phyloP scores from a whole-genome alignment of 2,888 invertebrate species.

The Cremastinae sp. region DNA sequence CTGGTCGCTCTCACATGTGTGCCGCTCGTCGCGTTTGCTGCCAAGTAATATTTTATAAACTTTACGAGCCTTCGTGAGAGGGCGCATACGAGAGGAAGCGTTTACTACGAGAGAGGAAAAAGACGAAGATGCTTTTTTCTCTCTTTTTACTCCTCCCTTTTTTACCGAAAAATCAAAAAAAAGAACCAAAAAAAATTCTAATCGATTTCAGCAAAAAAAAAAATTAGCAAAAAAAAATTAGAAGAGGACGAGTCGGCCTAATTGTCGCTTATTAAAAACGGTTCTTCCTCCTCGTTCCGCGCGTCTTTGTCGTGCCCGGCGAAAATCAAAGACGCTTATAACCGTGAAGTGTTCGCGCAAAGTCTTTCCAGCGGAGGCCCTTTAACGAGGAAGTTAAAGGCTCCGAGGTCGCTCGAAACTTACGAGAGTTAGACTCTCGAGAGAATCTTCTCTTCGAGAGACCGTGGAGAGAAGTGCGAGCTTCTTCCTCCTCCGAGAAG shows the following conservation, averaged over 20 bases:
- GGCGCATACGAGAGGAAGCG: conserved; percentile 39
- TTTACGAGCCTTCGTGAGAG: conserved; percentile 70
- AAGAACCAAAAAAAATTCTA: too few relatives aligned
- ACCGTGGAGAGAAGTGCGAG: conserved; percentile 6
- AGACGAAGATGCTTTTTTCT: background rate
- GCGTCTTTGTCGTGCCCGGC: conserved; percentile 27
- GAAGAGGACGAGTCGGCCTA: conserved; percentile 63
- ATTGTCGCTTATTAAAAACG: conserved; percentile 79
- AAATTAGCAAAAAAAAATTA: conserved; percentile 33
- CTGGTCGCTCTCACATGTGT: conserved; percentile 56
- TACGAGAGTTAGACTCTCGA: conserved; percentile 62
- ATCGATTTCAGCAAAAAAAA: conserved; percentile 15
- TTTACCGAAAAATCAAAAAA: too few relatives aligned
- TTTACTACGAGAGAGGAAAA: conserved; percentile 17
- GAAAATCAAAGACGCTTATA: conserved; percentile 65
- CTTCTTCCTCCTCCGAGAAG: background rate
- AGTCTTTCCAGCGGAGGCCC: conserved; percentile 45
- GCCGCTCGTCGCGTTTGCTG: conserved; percentile 64
- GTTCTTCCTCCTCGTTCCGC: conserved; percentile 53
- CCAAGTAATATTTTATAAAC: conserved; percentile 70
- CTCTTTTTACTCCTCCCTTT: conserved; percentile 21
- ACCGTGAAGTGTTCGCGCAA: conserved; percentile 31
- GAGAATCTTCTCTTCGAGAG: conserved; percentile 35
- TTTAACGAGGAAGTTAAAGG: conserved; percentile 30
- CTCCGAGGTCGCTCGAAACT: conserved; percentile 65